These are phyloP conservation scores for Cheirogaleus major DNA, from an alignment of 2,797 vertebrate genomes.

Conservation along the genomic window DNA sequence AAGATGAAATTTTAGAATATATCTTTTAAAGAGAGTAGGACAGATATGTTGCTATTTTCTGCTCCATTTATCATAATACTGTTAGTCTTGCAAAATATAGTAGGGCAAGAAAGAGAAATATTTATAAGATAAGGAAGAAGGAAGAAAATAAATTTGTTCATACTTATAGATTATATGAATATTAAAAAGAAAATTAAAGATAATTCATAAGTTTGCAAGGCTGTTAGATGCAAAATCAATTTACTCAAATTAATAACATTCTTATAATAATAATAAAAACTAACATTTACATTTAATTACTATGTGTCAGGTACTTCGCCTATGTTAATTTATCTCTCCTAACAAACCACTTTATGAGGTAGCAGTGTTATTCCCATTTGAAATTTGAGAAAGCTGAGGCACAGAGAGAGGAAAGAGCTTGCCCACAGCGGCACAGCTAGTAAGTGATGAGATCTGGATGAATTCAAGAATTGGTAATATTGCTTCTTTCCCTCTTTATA, in stretches of 20 bases:
- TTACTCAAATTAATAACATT: slow-evolving; percentile 35
- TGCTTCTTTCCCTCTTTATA: background rate
- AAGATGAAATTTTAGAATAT: background rate
- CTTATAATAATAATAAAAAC: slow-evolving; percentile 30
- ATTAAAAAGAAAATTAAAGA: slow-evolving; percentile 46
- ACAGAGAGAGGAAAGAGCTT: background rate
- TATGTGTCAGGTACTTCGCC: background rate
- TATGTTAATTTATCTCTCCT: background rate
- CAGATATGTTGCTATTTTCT: slow-evolving; percentile 1
- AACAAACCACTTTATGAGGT: background rate
- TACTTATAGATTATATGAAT: background rate
- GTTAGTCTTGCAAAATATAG: background rate
- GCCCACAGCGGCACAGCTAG: background rate
- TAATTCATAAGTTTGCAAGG: background rate
- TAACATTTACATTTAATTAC: slow-evolving; percentile 47
- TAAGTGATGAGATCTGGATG: background rate
- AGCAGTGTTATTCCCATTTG: background rate
- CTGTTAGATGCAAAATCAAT: background rate
- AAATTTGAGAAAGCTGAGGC: slow-evolving; percentile 7
- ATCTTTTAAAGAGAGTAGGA: slow-evolving; percentile 3
- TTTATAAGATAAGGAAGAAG: background rate
- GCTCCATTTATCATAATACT: background rate
- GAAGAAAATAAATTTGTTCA: background rate
- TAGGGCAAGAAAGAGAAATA: slow-evolving; percentile 13
- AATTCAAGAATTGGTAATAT: background rate